Base-by-base conservation (phyloP, 92 coral and sea anemone genomes). In the Epizoanthus ramosus region DNA sequence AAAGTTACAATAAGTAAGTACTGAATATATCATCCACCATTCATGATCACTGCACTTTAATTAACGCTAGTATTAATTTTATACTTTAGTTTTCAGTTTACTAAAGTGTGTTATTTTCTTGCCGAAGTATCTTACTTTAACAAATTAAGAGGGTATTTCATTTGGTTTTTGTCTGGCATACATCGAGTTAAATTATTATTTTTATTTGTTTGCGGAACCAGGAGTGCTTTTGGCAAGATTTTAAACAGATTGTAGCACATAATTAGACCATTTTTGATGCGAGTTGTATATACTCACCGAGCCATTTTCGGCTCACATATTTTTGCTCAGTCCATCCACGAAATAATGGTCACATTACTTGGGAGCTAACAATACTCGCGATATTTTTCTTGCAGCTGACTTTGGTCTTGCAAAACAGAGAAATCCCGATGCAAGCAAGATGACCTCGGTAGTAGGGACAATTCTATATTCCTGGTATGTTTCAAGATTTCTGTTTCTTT, bases 341-440 rank as follows among this genome's bases (percentile, higher is more conserved):
- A 13, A 9, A 16, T 50, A 50, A 10, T 9, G 35, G 50, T 6
- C 21, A 14, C n/a, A 15, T 67, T 22, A 58, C 52, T 43, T 17
- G 33, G 16, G 41, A n/a, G 4, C 25, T 39, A 5, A 16, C 6
- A 5, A 9, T 16, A 8, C 4, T 8, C 21, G 17, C 72, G 50
- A 3, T 43, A 37, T 9, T 12, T 77, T 65, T 45, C 84, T 67
- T 64, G 12, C 85, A 96, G 99, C 99, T 81, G 99, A 96, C 68
- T 94, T 96, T 65, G 99, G 99, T 35, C 86, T 96, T n/a, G 99
- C 99, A 57, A 94, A 95, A 87, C 99, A 96, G 84, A 94, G 90
- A 86, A 89, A 90, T 74, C 99, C 99, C 2, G 99, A 97, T 64
- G 99, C 99, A 5, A 97, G 99, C 68, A 95, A 97, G 84, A 91